Percentiles rank a stretch among this genome's conserved stretches.
These are phyloP conservation scores for Lampris megalopsis DNA, from an alignment of 2,113 vertebrate species.

Conservation along the genomic window DNA sequence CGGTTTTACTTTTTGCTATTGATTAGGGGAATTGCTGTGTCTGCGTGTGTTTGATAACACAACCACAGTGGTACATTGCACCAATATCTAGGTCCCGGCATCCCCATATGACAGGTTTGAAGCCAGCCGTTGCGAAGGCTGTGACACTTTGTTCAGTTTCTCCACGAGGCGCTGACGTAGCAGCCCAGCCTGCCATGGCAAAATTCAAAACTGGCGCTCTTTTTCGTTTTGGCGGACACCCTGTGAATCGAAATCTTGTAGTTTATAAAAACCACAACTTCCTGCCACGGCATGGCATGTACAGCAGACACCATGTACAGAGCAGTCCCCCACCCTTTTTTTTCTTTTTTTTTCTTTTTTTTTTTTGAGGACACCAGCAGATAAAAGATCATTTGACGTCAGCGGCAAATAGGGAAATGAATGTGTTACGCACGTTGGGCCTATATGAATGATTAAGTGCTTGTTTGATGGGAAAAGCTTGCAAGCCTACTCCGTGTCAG, in stretches of 20 bases:
- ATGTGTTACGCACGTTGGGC: slow-evolving; percentile 3
- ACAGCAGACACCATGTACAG: slow-evolving; percentile 40
- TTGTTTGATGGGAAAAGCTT: slow-evolving; percentile 29
- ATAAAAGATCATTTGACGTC: slow-evolving; percentile 29
- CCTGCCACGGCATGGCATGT: slow-evolving; percentile 47
- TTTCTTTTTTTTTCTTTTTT: too few relatives aligned
- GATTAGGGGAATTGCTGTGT: not conserved
- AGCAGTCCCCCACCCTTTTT: slow-evolving; percentile 35
- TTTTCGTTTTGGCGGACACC: slow-evolving; percentile 52
- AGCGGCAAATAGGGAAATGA: slow-evolving; percentile 20
- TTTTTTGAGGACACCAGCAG: not conserved
- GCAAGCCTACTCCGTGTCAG: too few relatives aligned
- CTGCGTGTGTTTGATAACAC: not conserved
- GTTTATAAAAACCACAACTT: slow-evolving; percentile 63
- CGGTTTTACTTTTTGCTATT: not conserved
- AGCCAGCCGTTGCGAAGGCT: slow-evolving; percentile 1
- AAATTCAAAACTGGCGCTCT: slow-evolving; percentile 75
- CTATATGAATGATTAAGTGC: not conserved
- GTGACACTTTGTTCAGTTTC: slow-evolving; percentile 49
- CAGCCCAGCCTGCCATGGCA: fast-evolving
- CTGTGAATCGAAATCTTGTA: slow-evolving; percentile 18
- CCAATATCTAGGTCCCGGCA: not conserved
- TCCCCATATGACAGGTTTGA: slow-evolving; percentile 5
- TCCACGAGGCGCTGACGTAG: slow-evolving; percentile 50
- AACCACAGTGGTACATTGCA: not conserved